These are phyloP conservation scores for Myopa testacea DNA, from an alignment of 2,888 invertebrate genomes.

Conservation along the genomic window DNA sequence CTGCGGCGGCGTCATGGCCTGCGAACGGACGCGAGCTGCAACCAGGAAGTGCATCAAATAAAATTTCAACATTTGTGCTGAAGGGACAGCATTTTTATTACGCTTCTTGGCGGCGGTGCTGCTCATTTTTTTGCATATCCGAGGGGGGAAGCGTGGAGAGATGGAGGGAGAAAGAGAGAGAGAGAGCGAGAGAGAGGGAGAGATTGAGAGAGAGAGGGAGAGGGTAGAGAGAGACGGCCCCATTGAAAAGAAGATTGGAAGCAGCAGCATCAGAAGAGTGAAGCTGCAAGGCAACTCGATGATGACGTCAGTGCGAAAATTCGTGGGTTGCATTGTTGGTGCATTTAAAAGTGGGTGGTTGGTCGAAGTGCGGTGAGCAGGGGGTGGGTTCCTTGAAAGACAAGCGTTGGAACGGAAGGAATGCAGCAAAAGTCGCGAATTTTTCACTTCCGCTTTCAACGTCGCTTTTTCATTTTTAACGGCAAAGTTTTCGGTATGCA, in stretches of 20 bases:
- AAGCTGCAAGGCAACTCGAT: neutral
- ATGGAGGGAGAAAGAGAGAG: neutral
- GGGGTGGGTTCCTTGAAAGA: neutral
- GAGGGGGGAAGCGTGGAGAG: neutral
- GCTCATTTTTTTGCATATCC: neutral
- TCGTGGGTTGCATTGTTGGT: neutral
- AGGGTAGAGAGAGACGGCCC: neutral
- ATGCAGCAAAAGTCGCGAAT: constrained; percentile 4
- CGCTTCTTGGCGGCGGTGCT: constrained; percentile 15
- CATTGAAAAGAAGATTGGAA: neutral
- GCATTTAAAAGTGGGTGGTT: neutral
- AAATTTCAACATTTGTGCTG: constrained; percentile 33
- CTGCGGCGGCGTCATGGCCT: neutral
- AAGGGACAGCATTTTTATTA: constrained; percentile 30
- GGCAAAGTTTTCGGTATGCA: constrained; percentile 10
- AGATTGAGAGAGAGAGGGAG: neutral
- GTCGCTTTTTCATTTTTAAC: neutral
- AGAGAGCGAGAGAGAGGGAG: neutral
- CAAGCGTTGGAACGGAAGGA: neutral
- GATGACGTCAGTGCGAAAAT: neutral
- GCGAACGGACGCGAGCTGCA: constrained; percentile 14
- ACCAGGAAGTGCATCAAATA: constrained; percentile 34
- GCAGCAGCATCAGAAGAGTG: neutral
- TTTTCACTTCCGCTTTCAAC: neutral
- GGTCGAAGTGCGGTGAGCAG: neutral